These are phyloP conservation scores for Apis florea DNA, from an alignment of 1,140 invertebrate genomes.

Conservation along the genomic window DNA sequence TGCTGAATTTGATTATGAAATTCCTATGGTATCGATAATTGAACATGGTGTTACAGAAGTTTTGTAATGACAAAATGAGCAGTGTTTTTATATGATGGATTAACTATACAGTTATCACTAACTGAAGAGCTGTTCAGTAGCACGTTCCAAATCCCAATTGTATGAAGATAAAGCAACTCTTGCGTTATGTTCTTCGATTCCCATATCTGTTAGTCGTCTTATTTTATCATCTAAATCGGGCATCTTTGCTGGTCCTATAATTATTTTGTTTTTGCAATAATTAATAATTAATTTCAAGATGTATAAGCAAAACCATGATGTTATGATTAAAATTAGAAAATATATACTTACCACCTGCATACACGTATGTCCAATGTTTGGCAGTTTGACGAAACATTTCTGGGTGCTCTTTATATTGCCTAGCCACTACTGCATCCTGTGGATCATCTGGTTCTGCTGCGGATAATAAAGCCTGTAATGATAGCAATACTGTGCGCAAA, in stretches of 20 bases:
- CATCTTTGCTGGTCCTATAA: constrained; percentile 85
- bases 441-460: constrained; percentile 98
- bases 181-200: constrained; percentile 91
- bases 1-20: constrained; percentile 60
- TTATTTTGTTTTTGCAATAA: constrained; percentile 24
- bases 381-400: constrained; percentile 94
- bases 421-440: constrained; percentile 98
- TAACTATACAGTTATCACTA: constrained; percentile 81
- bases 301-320: no score
- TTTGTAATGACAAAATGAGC: constrained; percentile 63
- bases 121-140: constrained; percentile 94
- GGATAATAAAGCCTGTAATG: constrained; percentile 94
- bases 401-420: constrained; percentile 95
- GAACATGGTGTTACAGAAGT: constrained; percentile 54
- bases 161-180: constrained; percentile 92
- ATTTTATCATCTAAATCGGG: constrained; percentile 91
- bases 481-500: constrained; percentile 95
- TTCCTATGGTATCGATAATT: constrained; percentile 60
- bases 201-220: constrained; percentile 91
- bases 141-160: constrained; percentile 93
- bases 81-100: constrained; percentile 60
- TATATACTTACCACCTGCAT: constrained; percentile 88
- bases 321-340: not conserved
- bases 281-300: not conserved
- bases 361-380: constrained; percentile 96